Base-by-base conservation (phyloP, 1,140 invertebrate species). In the Cotesia vestalis region DNA sequence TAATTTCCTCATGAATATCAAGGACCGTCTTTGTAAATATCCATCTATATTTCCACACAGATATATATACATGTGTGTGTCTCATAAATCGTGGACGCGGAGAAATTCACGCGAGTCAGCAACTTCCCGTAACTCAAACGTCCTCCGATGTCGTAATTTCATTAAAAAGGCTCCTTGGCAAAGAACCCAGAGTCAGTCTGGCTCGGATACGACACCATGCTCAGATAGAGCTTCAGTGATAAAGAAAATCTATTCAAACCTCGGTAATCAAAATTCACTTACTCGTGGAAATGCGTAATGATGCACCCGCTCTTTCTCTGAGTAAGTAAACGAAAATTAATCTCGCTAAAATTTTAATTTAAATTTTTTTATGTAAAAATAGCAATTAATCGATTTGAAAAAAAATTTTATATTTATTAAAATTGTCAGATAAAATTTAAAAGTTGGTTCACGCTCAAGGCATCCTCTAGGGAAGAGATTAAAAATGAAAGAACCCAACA, bases 1-100 rank as follows among this genome's bases (percentile, higher is more conserved):
- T 71, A 71, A 71, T 71, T 55, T 62, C 40, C 59, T 71, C 69
- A 71, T 71, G 69, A 71, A 71, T 71, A 71, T 71, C 57, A 71
- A 71, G n/a, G 51, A 55, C 14, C 36, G n/a, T 38, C 34, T 64
- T 12, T 27, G 8, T 27, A 12, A 27, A 12, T 27, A 63, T 14
- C 11, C n/a, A 34, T n/a, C 11, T 34, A 34, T n/a, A n/a, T 46
- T 4, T 17, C 20, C 27, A 20, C 27, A 59, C 17, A 59, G n/a
- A 8, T 20, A 17, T 59, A 17, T 59, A 59, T 59, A 27, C 17
- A 27, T 20, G 57, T 27, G 20, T 20, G 17, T 20, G 20, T 17
- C 38, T 67, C 52, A 51, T 67, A 55, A 67, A 67, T 67, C 52
- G 66, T 53, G 66, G 35, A 67, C 52, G 51, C 66, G 66, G 4